Evolutionary conservation across 1,140 invertebrate species (phyloP), one percentile per base, ranked within the genome.

Genomic region (Caenorhabditis inopinata): DNA sequence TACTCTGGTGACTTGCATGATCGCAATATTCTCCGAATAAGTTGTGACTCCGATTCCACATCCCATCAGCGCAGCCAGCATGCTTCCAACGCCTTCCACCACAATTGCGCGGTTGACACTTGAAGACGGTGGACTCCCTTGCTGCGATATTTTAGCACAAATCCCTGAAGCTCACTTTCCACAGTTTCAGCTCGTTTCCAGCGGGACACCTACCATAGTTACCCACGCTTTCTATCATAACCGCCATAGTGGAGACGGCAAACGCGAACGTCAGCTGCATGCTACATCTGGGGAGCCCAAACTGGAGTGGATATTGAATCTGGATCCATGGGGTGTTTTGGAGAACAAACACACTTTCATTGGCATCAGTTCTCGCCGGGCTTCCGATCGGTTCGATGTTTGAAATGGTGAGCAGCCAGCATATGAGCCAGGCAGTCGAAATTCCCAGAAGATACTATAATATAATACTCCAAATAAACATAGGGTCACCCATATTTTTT

Each of bases 181-280:
- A 42, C 5, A 42, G 5, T 5, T 42, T 42, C 14, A 42, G 14
- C 5, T 7, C 38, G 38, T 42, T n/a, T n/a, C n/a, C n/a, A n/a
- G 38, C 5, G 38, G 38, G 14, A 42, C 14, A 14, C 76, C 88
- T 88, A 1, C 89, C 89, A 2, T 89, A 83, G 6, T 87, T 87
- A 79, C 89, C 89, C 21, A 89, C 76, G 11, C 89, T 79, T 1
- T 87, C 89, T 0, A 86, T 74, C 12, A 89, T 46, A 9, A 85
- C 85, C 5, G 89, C 85, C 1, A 87, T 83, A 16, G 86, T 23
- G 58, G 89, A 88, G 14, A 87, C 89, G 11, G 32, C 38, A 18
- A 68, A 68, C 23, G 58, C 74, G 48, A 75, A 32, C 6, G 48
- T 29, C 32, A 75, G 48, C 5, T n/a, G 48, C 7, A 18, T 16